Percentiles rank a stretch among this genome's conserved stretches.
phyloP scores from a whole-genome alignment of 2,888 invertebrate species.

The Harmothoe impar region DNA sequence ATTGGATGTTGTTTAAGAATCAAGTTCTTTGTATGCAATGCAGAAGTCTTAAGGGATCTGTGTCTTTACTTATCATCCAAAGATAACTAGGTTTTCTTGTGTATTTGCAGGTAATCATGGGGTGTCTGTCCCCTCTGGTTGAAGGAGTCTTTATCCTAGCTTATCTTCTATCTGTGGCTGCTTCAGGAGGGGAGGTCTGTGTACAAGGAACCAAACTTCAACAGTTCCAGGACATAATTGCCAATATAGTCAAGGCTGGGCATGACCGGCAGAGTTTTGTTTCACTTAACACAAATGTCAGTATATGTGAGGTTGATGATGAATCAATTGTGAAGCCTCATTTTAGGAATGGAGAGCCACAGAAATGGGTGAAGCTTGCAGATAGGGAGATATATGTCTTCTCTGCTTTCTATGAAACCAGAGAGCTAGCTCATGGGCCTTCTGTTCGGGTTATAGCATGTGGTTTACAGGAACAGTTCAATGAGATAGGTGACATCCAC shows the following conservation, averaged over 20 bases:
- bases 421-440: constrained; percentile 65
- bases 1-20: too few relatives aligned
- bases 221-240: neutral
- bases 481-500: constrained; percentile 66
- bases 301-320: neutral
- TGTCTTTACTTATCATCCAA: too few relatives aligned
- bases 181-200: neutral
- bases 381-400: constrained; percentile 66
- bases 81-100: too few relatives aligned
- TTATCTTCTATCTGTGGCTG: neutral
- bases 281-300: neutral
- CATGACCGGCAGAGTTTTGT: neutral
- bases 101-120: neutral
- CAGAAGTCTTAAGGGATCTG: too few relatives aligned
- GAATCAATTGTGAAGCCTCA: neutral
- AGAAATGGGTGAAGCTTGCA: constrained; percentile 65
- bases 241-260: neutral
- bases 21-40: too few relatives aligned
- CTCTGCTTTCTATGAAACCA: constrained; percentile 68
- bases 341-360: constrained; percentile 64
- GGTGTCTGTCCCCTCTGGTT: neutral
- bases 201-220: neutral
- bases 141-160: neutral
- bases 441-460: constrained; percentile 67
- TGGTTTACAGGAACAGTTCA: constrained; percentile 67